Conservation (phyloP, 2,113 vertebrate genomes). For the Vombatus ursinus region DNA sequence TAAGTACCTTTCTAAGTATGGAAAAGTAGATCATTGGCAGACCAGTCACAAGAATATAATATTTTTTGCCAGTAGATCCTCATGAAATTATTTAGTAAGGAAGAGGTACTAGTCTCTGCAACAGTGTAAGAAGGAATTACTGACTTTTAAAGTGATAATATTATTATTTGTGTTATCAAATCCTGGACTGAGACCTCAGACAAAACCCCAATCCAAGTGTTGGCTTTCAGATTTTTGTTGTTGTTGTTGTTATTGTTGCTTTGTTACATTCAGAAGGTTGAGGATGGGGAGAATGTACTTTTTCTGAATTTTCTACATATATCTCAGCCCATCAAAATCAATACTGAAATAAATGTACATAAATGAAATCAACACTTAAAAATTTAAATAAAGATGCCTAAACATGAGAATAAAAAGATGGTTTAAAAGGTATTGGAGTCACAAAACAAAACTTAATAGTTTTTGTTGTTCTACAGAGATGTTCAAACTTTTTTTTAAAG, state of each 20-base stretch:
- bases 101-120: neutral
- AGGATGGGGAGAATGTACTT: neutral
- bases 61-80: neutral
- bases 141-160: neutral
- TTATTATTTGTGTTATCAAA: neutral
- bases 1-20: neutral
- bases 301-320: conserved; percentile 43
- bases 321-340: conserved; percentile 73
- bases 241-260: too few species aligned
- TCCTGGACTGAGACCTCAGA: neutral
- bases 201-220: neutral
- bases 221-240: neutral
- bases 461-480: conserved; percentile 69
- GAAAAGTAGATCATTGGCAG: neutral
- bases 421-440: conserved; percentile 64
- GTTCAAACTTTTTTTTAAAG: conserved; percentile 63
- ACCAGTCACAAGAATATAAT: neutral
- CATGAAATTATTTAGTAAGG: neutral
- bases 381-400: conserved; percentile 47
- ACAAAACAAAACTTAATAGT: conserved; percentile 57
- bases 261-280: neutral
- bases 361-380: conserved; percentile 62
- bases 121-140: neutral
- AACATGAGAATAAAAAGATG: conserved; percentile 66
- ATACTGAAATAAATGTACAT: conserved; percentile 69